Conservation (phyloP, 2,888 invertebrate species). For the Mycalesis mineus region DNA sequence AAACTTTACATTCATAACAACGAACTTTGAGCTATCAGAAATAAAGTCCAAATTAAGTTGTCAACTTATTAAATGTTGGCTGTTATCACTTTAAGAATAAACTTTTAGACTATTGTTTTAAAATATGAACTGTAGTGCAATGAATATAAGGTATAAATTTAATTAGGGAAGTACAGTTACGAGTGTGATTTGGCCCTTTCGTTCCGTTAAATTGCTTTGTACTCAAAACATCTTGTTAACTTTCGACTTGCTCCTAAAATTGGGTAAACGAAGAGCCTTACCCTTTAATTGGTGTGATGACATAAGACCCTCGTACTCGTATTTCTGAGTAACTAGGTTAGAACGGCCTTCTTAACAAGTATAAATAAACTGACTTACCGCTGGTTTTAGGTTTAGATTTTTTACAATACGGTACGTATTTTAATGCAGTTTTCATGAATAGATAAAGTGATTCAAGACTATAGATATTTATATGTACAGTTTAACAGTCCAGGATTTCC, state of each 20-base stretch:
- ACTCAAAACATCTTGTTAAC: slow-evolving; percentile 21
- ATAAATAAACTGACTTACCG: too few relatives aligned
- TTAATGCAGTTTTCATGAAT: too few relatives aligned
- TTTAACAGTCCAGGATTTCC: too few relatives aligned
- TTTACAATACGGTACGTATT: too few relatives aligned
- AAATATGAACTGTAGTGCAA: neutral
- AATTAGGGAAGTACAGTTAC: neutral
- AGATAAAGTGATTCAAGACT: too few relatives aligned
- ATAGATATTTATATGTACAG: too few relatives aligned
- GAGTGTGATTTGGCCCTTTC: slow-evolving; percentile 10
- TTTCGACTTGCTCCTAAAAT: slow-evolving; percentile 18
- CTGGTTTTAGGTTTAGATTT: too few relatives aligned
- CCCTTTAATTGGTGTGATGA: slow-evolving; percentile 4
- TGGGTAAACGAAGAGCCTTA: slow-evolving; percentile 9
- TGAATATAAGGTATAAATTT: slow-evolving; percentile 6
- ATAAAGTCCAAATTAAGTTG: neutral
- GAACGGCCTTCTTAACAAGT: too few relatives aligned
- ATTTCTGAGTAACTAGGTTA: neutral
- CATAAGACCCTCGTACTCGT: neutral
- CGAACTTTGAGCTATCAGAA: neutral
- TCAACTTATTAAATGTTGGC: neutral
- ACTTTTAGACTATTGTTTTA: neutral
- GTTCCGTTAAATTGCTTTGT: slow-evolving; percentile 14
- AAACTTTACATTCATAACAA: neutral
- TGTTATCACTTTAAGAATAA: neutral